phyloP scores from a whole-genome alignment of 2,888 invertebrate species.

The Cantharis nigra region DNA sequence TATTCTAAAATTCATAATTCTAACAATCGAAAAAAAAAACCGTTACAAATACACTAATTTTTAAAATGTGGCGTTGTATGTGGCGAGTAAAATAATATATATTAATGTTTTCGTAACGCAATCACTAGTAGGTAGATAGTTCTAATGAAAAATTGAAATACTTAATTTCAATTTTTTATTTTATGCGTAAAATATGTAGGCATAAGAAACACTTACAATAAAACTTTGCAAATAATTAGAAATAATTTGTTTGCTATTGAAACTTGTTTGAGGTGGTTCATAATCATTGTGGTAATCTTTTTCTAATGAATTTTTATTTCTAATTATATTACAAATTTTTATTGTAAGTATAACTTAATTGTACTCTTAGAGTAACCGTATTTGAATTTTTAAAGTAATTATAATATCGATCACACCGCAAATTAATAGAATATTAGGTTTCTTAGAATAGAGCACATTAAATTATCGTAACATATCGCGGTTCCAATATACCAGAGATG shows the following conservation, averaged over 20 bases:
- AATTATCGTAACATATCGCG: background rate
- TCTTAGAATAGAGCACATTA: background rate
- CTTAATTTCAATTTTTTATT: background rate
- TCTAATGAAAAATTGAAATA: background rate
- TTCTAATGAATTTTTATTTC: background rate
- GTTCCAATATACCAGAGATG: background rate
- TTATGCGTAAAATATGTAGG: background rate
- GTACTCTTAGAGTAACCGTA: background rate
- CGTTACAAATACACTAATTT: background rate
- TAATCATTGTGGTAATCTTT: background rate
- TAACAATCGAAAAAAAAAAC: slow-evolving; percentile 37
- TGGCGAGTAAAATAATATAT: background rate
- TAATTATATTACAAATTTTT: background rate
- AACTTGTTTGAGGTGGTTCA: background rate
- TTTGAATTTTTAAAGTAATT: background rate
- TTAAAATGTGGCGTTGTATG: background rate
- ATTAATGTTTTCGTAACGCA: background rate
- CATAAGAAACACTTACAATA: background rate
- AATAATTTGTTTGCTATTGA: background rate
- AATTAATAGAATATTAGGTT: background rate
- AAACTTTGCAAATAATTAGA: background rate
- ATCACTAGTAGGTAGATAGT: background rate
- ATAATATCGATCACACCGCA: background rate
- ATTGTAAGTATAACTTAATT: background rate
- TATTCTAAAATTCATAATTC: slow-evolving; percentile 43